A percentile compares a stretch with the other conserved stretches of the same genome.
phyloP scores from a whole-genome alignment of 1,140 invertebrate species.

The Subanguina moxae region DNA sequence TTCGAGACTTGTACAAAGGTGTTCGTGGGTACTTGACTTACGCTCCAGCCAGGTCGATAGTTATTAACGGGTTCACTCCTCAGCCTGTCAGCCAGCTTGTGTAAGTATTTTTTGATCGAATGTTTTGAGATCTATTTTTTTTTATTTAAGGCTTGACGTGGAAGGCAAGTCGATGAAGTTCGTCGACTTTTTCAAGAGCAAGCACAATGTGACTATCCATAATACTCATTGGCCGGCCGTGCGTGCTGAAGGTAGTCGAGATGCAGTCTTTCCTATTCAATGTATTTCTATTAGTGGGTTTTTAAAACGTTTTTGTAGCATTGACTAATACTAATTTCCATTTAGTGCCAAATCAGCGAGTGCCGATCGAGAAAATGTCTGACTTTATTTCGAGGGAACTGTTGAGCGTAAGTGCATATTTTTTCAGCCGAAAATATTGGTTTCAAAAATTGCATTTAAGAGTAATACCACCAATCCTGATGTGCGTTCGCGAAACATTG shows the following conservation, averaged over 20 bases:
- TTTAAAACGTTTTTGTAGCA: background rate
- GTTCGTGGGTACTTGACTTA: constrained; percentile 24
- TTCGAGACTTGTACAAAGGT: constrained; percentile 20
- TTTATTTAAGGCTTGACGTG: constrained; percentile 18
- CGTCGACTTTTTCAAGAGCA: constrained; percentile 12
- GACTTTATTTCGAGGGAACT: constrained; percentile 22
- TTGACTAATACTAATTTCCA: background rate
- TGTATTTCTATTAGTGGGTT: constrained; percentile 10
- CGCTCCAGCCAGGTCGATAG: constrained; percentile 24
- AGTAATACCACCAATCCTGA: constrained; percentile 9
- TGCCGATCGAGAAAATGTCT: constrained; percentile 23
- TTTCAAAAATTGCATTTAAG: constrained; percentile 6
- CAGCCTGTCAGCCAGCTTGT: constrained; percentile 10
- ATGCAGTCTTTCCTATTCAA: constrained; percentile 13
- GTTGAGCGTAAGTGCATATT: constrained; percentile 5
- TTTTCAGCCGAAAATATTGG: background rate
- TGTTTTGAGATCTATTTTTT: background rate
- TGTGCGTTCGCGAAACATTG: constrained; percentile 5
- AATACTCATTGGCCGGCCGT: constrained; percentile 19
- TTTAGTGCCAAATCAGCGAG: constrained; percentile 22
- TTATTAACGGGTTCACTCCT: constrained; percentile 17
- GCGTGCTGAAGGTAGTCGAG: constrained; percentile 12
- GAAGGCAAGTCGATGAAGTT: constrained; percentile 11
- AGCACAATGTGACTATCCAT: constrained; percentile 17
- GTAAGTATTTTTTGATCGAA: background rate